phyloP scores from a whole-genome alignment of 2,888 invertebrate genomes.

The Megastigmus dorsalis region DNA sequence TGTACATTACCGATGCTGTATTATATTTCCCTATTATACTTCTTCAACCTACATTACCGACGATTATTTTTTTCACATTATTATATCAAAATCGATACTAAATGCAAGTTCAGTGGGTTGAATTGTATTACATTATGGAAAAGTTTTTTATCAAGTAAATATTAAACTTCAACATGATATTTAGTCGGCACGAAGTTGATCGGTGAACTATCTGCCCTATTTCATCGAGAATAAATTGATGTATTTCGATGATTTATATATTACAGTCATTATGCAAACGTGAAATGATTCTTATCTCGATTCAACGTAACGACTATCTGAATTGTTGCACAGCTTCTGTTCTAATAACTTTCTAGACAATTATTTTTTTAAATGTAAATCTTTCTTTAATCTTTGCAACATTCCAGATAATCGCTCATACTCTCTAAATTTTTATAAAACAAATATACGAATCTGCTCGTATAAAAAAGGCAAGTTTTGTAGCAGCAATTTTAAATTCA shows the following conservation, averaged over 20 bases:
- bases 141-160: background rate
- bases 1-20: slow-evolving; percentile 11
- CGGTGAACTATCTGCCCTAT: background rate
- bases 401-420: background rate
- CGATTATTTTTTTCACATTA: background rate
- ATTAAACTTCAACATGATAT: background rate
- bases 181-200: background rate
- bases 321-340: slow-evolving; percentile 3
- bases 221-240: background rate
- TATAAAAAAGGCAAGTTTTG: slow-evolving; percentile 26
- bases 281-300: background rate
- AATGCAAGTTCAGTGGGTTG: too few species aligned
- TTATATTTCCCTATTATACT: background rate
- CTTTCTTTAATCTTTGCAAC: background rate
- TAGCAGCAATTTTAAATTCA: background rate
- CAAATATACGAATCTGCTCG: background rate
- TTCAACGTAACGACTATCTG: background rate
- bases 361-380: too few species aligned
- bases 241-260: slow-evolving; percentile 8
- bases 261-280: slow-evolving; percentile 27
- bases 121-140: too few species aligned
- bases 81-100: background rate
- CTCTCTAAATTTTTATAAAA: background rate
- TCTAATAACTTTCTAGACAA: too few species aligned
- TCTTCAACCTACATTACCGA: slow-evolving; percentile 5